Conservation (phyloP, 2,888 invertebrate species). For the Graphium colonna region DNA sequence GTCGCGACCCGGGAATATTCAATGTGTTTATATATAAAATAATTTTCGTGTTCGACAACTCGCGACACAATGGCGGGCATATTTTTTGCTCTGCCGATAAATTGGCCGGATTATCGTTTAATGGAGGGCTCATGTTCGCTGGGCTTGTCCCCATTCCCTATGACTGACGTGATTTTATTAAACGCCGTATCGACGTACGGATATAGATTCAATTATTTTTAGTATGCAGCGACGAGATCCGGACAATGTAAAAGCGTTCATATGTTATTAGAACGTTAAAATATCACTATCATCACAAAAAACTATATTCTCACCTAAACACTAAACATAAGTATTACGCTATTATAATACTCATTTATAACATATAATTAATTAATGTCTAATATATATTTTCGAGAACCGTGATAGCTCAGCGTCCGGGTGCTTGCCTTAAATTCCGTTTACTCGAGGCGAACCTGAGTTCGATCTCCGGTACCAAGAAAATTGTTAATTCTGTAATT, state of each 20-base stretch:
- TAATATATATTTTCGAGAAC: no score
- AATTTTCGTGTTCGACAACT: slow-evolving; percentile 79
- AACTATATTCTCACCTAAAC: no score
- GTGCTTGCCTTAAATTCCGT: no score
- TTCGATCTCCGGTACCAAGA: no score
- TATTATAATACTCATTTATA: no score
- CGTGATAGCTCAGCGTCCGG: no score
- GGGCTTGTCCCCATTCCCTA: slow-evolving; percentile 73
- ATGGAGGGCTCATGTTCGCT: slow-evolving; percentile 78
- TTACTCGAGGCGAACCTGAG: no score
- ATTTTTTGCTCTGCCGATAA: slow-evolving; percentile 76
- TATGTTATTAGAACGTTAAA: not conserved
- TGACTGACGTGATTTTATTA: slow-evolving; percentile 78
- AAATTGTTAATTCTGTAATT: no score
- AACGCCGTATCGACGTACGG: slow-evolving; percentile 62
- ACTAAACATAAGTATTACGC: no score
- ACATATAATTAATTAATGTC: no score
- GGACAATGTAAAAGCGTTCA: not conserved
- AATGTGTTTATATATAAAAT: slow-evolving; percentile 80
- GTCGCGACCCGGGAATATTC: slow-evolving; percentile 67
- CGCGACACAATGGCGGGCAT: slow-evolving; percentile 69
- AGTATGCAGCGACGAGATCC: slow-evolving; percentile 5
- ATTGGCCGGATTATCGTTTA: slow-evolving; percentile 79
- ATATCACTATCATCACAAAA: no score
- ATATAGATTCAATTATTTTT: slow-evolving; percentile 51